Evolutionary conservation across 2,113 vertebrate genomes (phyloP).

Genomic region (Mormoops blainvillei): DNA sequence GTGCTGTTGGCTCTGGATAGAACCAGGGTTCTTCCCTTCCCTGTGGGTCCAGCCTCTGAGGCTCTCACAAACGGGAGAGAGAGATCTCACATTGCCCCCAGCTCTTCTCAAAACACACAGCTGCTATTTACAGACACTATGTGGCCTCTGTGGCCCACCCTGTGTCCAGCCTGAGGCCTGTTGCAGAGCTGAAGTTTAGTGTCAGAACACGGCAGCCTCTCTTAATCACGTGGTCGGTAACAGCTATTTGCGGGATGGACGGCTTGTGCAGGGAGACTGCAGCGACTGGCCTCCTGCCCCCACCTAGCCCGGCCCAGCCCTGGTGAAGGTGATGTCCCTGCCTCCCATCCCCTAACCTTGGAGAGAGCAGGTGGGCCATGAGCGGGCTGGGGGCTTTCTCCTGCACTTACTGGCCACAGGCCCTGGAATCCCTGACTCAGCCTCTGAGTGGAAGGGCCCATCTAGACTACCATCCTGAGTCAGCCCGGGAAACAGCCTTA

Average conservation of each 20-base stretch:
- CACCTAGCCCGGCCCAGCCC: background rate
- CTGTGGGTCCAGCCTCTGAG: background rate
- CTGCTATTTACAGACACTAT: background rate
- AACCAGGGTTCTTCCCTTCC: no score
- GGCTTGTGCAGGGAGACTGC: background rate
- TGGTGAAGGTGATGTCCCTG: background rate
- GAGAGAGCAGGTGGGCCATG: background rate
- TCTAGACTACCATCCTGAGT: slow-evolving; percentile 21
- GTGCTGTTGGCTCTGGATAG: background rate
- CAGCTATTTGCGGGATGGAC: background rate
- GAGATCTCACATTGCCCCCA: background rate
- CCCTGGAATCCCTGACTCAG: slow-evolving; percentile 21
- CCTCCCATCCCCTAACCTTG: background rate
- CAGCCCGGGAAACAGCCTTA: slow-evolving; percentile 11
- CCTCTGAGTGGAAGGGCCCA: background rate
- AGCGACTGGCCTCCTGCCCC: background rate
- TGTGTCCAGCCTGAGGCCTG: background rate
- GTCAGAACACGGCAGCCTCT: background rate
- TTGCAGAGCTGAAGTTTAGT: background rate
- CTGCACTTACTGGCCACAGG: background rate
- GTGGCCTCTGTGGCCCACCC: background rate
- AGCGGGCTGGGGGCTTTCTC: background rate
- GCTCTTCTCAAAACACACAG: background rate
- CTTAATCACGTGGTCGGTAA: background rate
- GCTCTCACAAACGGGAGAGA: background rate